These are phyloP conservation scores for Melangyna quadrimaculata DNA, from an alignment of 2,888 invertebrate species.

Conservation along the genomic window DNA sequence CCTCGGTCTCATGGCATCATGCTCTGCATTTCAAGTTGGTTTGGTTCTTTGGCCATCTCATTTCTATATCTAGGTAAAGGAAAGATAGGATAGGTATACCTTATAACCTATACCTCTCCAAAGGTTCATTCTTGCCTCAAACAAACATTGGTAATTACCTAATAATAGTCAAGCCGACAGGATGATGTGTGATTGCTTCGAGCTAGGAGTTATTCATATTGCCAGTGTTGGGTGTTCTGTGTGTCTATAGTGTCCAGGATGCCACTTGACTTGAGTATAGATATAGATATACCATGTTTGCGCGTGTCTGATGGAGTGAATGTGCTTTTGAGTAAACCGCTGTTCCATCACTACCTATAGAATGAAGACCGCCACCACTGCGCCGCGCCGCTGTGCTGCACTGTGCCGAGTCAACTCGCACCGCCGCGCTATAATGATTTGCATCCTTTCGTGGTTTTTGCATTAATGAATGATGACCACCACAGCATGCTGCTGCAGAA, in stretches of 20 bases:
- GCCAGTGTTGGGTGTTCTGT: slow-evolving; percentile 15
- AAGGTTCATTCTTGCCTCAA: slow-evolving; percentile 41
- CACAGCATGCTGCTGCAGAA: slow-evolving; percentile 36
- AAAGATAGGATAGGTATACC: too few species aligned
- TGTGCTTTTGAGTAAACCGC: slow-evolving; percentile 26
- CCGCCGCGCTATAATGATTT: slow-evolving; percentile 57
- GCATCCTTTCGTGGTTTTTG: slow-evolving; percentile 70
- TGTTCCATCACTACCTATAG: neutral
- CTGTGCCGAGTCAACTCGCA: neutral
- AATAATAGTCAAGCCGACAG: slow-evolving; percentile 72
- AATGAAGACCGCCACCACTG: neutral
- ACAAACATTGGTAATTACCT: slow-evolving; percentile 72
- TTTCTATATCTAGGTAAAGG: neutral
- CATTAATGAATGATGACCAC: slow-evolving; percentile 68
- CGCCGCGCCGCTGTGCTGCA: neutral
- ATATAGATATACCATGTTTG: slow-evolving; percentile 9
- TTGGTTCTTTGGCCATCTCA: slow-evolving; percentile 19
- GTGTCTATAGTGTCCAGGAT: neutral
- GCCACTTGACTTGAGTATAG: neutral
- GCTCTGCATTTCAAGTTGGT: neutral
- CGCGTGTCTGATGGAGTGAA: slow-evolving; percentile 30
- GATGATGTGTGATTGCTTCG: slow-evolving; percentile 70
- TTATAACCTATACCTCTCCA: neutral
- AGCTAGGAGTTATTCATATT: slow-evolving; percentile 60
- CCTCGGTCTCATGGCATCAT: neutral